Conservation (phyloP, 2,113 vertebrate species). For the Camelus bactrianus region DNA sequence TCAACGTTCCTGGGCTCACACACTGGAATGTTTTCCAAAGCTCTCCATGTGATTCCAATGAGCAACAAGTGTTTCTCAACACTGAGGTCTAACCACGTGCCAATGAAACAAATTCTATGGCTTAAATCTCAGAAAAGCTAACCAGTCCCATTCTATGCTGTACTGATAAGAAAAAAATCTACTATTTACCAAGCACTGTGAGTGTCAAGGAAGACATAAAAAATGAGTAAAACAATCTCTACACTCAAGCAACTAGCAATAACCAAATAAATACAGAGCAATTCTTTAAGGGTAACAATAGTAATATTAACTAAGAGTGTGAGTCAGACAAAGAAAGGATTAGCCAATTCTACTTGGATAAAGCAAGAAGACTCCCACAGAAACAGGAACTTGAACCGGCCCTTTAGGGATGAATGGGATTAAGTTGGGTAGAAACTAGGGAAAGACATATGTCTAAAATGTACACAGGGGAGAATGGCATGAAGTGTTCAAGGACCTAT, state of each 20-base stretch:
- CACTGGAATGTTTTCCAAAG: not conserved
- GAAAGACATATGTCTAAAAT: not conserved
- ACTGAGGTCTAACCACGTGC: not conserved
- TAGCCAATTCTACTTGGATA: not conserved
- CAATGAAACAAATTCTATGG: slow-evolving; percentile 24
- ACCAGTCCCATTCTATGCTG: not conserved
- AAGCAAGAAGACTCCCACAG: not conserved
- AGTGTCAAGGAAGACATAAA: not conserved
- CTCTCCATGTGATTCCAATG: not conserved
- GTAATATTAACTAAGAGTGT: not conserved
- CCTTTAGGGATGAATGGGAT: not conserved
- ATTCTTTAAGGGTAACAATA: not conserved
- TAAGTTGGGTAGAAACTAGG: not conserved
- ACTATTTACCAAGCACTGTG: not conserved
- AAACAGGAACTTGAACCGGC: not conserved
- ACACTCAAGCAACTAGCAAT: not conserved
- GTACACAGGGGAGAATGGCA: not conserved
- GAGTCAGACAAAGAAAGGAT: not conserved
- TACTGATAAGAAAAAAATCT: not conserved
- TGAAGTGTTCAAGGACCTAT: not conserved
- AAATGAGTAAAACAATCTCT: not conserved
- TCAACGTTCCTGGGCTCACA: not conserved
- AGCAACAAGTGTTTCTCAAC: slow-evolving; percentile 15
- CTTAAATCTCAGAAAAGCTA: slow-evolving; percentile 34
- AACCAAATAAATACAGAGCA: not conserved